These are phyloP conservation scores for Odobenus rosmarus DNA, from an alignment of 2,113 vertebrate species.

Conservation along the genomic window DNA sequence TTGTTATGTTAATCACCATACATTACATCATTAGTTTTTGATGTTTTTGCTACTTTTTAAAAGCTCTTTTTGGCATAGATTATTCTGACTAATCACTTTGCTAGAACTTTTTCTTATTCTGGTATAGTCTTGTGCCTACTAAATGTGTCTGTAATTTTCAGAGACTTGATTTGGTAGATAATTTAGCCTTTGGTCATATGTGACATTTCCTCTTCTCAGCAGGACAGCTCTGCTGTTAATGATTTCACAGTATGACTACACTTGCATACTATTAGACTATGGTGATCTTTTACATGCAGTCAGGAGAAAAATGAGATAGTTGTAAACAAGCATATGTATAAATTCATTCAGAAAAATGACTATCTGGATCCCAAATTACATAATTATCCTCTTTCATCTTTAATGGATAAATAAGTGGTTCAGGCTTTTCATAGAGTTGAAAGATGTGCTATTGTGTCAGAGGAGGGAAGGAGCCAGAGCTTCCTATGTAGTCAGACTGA, in stretches of 20 bases:
- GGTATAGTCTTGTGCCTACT: neutral
- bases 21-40: no score
- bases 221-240: neutral
- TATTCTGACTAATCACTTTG: neutral
- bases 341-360: conserved; percentile 62
- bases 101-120: neutral
- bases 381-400: conserved; percentile 16
- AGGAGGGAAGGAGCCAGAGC: neutral
- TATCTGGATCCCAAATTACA: neutral
- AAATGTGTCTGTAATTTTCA: neutral
- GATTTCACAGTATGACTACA: conserved; percentile 38
- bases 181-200: conserved; percentile 4
- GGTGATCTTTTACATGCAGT: neutral
- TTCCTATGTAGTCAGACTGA: neutral
- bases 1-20: no score
- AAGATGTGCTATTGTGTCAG: neutral
- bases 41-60: neutral
- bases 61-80: neutral
- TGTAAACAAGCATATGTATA: conserved; percentile 39
- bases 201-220: conserved; percentile 33
- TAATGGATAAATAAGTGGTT: conserved; percentile 52
- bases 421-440: neutral
- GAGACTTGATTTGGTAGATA: neutral
- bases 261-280: neutral
- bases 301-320: neutral